phyloP scores from a whole-genome alignment of 2,888 invertebrate genomes.

The Lasioglossum vierecki region DNA sequence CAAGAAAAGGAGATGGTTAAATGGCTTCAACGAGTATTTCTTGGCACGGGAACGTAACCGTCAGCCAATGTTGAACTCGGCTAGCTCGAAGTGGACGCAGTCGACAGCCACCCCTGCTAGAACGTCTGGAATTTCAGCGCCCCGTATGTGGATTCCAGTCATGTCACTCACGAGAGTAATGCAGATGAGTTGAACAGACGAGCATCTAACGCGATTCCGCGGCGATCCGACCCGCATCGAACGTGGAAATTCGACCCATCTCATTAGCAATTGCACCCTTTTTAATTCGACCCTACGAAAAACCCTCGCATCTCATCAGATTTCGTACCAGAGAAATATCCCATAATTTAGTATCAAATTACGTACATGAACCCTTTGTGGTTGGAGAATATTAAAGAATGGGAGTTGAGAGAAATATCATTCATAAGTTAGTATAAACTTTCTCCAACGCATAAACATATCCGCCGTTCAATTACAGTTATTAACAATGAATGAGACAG shows the following conservation, averaged over 20 bases:
- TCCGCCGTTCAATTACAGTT: neutral
- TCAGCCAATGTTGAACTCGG: constrained; percentile 37
- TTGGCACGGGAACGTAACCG: constrained; percentile 34
- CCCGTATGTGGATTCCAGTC: constrained; percentile 60
- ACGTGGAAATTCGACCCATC: constrained; percentile 3
- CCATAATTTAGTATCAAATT: neutral
- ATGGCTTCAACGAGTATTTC: constrained; percentile 39
- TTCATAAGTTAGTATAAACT: neutral
- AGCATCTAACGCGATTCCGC: constrained; percentile 27
- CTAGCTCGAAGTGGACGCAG: constrained; percentile 60
- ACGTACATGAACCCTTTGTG: neutral
- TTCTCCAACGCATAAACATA: neutral
- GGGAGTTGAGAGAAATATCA: neutral
- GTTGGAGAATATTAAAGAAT: neutral
- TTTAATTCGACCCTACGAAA: neutral
- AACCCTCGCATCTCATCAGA: neutral
- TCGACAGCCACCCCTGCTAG: constrained; percentile 39
- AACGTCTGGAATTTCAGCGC: constrained; percentile 65
- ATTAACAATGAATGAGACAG: neutral
- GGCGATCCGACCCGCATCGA: constrained; percentile 2
- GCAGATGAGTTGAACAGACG: constrained; percentile 54
- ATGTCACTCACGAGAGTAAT: constrained; percentile 66
- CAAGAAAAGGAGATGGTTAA: constrained; percentile 27
- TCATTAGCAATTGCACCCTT: neutral
- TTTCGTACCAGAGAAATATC: neutral